phyloP scores from a whole-genome alignment of 2,797 vertebrate genomes.

The Gambelia wislizenii region DNA sequence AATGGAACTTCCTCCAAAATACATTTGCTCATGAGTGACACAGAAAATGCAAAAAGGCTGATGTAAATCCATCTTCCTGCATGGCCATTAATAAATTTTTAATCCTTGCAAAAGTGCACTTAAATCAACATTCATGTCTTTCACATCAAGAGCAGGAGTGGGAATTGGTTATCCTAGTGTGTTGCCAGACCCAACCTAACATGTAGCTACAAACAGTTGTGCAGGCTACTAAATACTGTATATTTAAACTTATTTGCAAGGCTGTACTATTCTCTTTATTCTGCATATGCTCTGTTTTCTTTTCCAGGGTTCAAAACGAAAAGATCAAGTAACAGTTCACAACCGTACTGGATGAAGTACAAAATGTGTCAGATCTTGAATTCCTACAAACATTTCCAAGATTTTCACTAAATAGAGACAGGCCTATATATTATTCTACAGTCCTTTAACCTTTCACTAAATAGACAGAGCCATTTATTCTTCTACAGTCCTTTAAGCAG shows the following conservation, averaged over 20 bases:
- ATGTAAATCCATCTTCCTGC: not conserved
- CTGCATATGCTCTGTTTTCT: not conserved
- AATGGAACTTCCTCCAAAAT: no score
- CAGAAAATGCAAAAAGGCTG: not conserved
- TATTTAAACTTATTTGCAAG: not conserved
- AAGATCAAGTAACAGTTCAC: not conserved
- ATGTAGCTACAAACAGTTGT: not conserved
- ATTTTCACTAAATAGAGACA: not conserved
- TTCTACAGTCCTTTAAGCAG: slow-evolving; percentile 1
- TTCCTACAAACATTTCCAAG: not conserved
- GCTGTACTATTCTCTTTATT: not conserved
- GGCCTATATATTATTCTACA: not conserved
- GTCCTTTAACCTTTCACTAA: not conserved
- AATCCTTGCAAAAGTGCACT: not conserved
- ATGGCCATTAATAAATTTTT: not conserved
- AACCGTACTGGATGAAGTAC: not conserved
- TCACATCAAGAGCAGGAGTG: not conserved
- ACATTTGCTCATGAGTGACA: no score
- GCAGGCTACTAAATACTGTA: not conserved
- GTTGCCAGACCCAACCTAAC: not conserved
- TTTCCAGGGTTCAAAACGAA: slow-evolving; percentile 15
- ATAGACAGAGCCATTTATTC: not conserved
- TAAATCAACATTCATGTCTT: not conserved
- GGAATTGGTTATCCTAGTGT: not conserved
- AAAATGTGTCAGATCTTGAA: not conserved